Evolutionary conservation across 2,888 invertebrate genomes (phyloP), one percentile per base, ranked within the genome.

Genomic region (Pomacea canaliculata): DNA sequence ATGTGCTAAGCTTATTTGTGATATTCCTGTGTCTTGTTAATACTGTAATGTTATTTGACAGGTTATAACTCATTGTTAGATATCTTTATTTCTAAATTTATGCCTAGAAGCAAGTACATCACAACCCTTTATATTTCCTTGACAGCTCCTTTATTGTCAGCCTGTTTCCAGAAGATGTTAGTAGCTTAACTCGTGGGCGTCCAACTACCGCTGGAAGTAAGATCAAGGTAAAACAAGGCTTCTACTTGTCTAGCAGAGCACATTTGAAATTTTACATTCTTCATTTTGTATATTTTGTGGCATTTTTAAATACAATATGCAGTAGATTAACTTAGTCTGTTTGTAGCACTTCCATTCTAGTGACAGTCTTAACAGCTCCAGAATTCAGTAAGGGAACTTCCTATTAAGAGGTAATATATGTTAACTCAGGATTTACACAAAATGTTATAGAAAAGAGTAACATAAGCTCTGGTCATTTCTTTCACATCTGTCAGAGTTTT

Each of bases 171-270:
- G 93, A 93, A 76, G 92, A 92, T 79, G 90, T 92, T 13, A 89
- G 90, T 48, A 90, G 88, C 37, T 84, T 88, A 63, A 90, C 91
- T 13, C 93, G 93, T 87, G 91, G 93, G 7, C 91, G 94, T 79
- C 94, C 94, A 9, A 93, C 94, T 10, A 94, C 94, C 7, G 94
- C 93, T 46, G 93, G 94, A 70, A 93, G 90, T 77, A 94, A 94
- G 90, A 94, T 94, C 82, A 92, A 93, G 86, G 92, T 92, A 82
- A 76, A 67, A 37, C 37, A 37, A 37, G 37, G 37, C 37, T 37
- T 37, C 5, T 37, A 5, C 37, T 37, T 37, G 62, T 56, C 19
- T 1, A 18, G 7, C 9, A 23, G 10, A 18, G 18, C 8, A 60
- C 18, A 18, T 18, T 48, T 65, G n/a, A n/a, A 62, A n/a, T 62